A percentile compares a stretch with the other conserved stretches of the same genome.
Evolutionary conservation across 2,888 invertebrate species (phyloP).

Genomic region (Lacanobia wlatinum): DNA sequence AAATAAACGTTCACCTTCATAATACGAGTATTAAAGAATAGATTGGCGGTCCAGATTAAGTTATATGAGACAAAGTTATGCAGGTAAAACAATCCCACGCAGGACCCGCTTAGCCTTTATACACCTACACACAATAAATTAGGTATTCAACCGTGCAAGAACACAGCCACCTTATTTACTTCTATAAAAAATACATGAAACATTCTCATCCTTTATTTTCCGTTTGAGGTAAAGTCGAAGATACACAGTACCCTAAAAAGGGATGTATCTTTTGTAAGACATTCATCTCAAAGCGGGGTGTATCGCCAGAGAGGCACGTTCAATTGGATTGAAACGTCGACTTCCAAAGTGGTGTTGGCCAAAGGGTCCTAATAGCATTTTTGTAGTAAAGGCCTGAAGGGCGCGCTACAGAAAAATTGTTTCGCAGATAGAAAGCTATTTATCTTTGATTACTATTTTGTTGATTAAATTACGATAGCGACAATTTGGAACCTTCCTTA

Average conservation of each 20-base stretch:
- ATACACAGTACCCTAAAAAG: conserved; percentile 72
- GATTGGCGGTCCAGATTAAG: neutral
- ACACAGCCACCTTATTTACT: conserved; percentile 28
- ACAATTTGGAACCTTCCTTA: conserved; percentile 36
- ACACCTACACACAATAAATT: conserved; percentile 22
- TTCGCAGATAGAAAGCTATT: conserved; percentile 80
- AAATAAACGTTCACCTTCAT: too few species aligned
- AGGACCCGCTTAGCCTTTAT: neutral
- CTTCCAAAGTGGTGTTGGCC: conserved; percentile 75
- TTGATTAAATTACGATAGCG: conserved; percentile 77
- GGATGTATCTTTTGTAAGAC: conserved; percentile 76
- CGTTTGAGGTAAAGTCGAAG: conserved; percentile 48
- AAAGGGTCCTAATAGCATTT: conserved; percentile 86
- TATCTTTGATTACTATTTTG: conserved; percentile 82
- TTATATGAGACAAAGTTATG: conserved; percentile 1
- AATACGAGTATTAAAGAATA: too few species aligned
- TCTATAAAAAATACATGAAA: conserved; percentile 29
- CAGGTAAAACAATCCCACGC: conserved; percentile 14
- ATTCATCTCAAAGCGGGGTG: conserved; percentile 74
- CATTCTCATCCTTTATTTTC: conserved; percentile 22
- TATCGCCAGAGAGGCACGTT: conserved; percentile 77
- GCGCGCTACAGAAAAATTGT: conserved; percentile 82
- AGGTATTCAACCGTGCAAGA: conserved; percentile 22
- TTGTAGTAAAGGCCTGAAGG: conserved; percentile 78
- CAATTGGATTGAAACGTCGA: conserved; percentile 86